Conservation (phyloP, 2,113 vertebrate species). For the Cepphus grylle region DNA sequence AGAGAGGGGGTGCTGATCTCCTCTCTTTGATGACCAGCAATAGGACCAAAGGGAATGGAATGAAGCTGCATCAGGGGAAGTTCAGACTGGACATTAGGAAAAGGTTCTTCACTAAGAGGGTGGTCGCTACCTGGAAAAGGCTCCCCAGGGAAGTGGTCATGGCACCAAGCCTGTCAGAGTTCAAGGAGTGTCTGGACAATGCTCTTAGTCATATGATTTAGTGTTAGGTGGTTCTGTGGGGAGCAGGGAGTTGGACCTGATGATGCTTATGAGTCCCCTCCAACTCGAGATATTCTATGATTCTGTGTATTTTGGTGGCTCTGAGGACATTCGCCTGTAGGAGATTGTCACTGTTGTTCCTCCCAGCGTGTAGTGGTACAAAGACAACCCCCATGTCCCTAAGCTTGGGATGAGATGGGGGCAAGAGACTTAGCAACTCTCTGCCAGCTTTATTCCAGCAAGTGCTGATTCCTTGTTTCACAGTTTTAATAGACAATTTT, state of each 20-base stretch:
- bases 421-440: not conserved
- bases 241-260: not conserved
- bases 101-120: no score
- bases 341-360: not conserved
- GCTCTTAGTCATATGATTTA: not conserved
- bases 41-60: no score
- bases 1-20: no score
- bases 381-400: not conserved
- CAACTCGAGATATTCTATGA: not conserved
- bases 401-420: not conserved
- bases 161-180: not conserved
- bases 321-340: not conserved
- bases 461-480: not conserved
- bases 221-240: not conserved
- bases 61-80: no score
- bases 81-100: no score
- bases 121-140: no score
- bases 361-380: not conserved
- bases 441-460: not conserved
- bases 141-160: not conserved
- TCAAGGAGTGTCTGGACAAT: not conserved
- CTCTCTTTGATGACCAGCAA: no score
- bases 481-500: not conserved
- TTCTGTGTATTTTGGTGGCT: not conserved
- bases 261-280: not conserved